Conservation (phyloP, 2,797 vertebrate genomes). For the Lacerta agilis region DNA sequence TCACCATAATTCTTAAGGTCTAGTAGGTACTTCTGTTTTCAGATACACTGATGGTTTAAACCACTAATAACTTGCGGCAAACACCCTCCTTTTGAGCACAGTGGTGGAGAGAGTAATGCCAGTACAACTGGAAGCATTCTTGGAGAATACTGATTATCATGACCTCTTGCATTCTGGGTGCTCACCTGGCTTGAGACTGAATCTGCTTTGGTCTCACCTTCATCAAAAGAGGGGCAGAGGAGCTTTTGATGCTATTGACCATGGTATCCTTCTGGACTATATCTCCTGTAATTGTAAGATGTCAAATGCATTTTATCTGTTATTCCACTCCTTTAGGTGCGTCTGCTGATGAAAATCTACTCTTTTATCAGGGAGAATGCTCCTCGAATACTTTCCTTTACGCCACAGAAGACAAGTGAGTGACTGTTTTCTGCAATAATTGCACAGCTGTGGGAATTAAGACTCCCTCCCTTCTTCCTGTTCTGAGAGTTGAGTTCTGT, state of each 20-base stretch:
- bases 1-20: not conserved
- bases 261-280: no score
- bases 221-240: no score
- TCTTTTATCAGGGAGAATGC: constrained; percentile 94
- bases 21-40: no score
- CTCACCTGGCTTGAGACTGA: no score
- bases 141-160: no score
- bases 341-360: constrained; percentile 92
- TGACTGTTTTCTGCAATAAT: constrained; percentile 29
- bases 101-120: no score
- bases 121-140: no score
- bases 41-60: not conserved
- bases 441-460: not conserved
- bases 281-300: not conserved
- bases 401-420: constrained; percentile 86
- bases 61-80: not conserved
- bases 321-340: constrained; percentile 80
- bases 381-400: constrained; percentile 80
- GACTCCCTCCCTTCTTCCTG: not conserved
- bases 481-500: not conserved
- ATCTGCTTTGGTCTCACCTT: no score
- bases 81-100: no score
- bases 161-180: no score
- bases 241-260: no score
- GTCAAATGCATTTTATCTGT: not conserved